Base-by-base conservation (phyloP, 1,140 invertebrate species). In the Habropoda laboriosa region DNA sequence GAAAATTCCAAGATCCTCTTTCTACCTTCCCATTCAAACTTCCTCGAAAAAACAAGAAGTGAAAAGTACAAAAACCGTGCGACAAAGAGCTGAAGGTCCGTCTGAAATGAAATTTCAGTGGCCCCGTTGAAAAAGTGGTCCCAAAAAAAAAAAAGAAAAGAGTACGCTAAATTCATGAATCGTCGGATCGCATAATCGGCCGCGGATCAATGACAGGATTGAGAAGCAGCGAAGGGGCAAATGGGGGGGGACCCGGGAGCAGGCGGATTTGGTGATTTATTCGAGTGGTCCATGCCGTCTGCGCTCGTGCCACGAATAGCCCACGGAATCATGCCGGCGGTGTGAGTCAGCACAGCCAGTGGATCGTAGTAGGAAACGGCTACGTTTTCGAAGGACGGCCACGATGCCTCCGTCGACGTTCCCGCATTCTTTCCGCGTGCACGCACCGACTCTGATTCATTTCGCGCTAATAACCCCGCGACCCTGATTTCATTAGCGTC, bases 361-460 rank as follows among this genome's bases (percentile, higher is more conserved):
- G 81, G 70, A 80, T 77, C 75, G 80, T 79, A 82, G 85, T 86
- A 87, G 84, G 82, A 88, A 86, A 86, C 76, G 70, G 57, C 87
- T 72, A 80, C 74, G 77, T 81, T 83, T 82, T 85, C 86, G 87
- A 88, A 88, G 87, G 87, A 88, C 87, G 87, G 53, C 57, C 74
- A 58, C 42, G 64, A 60, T 72, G 61, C 58, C 79, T n/a, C n/a
- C n/a, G 53, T 71, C 76, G 73, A 30, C 32, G 38, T 80, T 58
- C 70, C 68, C 27, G 45, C 45, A 70, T 64, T 77, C 66, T 81
- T 80, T 78, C 70, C 81, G 68, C 75, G 77, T 81, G 53, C 77
- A 61, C 49, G 72, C 72, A 76, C 64, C 74, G 38, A 6, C 45
- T 71, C 81, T 87, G 87, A 88, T 86, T 88, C 87, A 88, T 83